Evolutionary conservation across 1,140 invertebrate genomes (phyloP).

Genomic region (Orchestia grillus): DNA sequence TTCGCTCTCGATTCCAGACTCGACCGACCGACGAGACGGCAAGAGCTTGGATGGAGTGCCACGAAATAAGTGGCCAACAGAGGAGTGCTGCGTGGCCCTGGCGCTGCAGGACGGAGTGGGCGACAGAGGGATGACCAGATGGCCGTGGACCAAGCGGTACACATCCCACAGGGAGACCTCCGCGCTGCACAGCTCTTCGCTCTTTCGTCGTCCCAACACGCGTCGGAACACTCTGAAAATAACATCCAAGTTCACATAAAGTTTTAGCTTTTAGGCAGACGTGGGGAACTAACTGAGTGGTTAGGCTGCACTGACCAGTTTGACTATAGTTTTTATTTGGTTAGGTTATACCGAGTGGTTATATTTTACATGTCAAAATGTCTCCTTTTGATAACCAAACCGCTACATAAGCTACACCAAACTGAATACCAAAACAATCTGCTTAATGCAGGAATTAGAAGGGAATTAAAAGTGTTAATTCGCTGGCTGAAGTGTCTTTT

Average conservation of each 20-base stretch:
- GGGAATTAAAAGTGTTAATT: too few species aligned
- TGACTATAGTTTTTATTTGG: too few species aligned
- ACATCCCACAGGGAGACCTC: constrained; percentile 38
- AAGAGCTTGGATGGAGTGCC: not conserved
- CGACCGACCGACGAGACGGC: not conserved
- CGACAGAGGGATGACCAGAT: not conserved
- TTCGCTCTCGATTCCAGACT: not conserved
- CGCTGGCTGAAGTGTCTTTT: too few species aligned
- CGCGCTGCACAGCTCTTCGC: constrained; percentile 23
- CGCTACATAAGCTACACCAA: too few species aligned
- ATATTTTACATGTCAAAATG: too few species aligned
- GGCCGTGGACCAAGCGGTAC: constrained; percentile 22
- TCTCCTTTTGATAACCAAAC: too few species aligned
- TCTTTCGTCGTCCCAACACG: constrained; percentile 4
- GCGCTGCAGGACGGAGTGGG: not conserved
- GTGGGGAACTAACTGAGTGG: too few species aligned
- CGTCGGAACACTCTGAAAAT: constrained; percentile 26
- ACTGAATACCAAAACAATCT: too few species aligned
- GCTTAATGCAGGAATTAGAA: too few species aligned
- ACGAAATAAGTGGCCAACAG: not conserved
- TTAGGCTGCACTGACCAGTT: too few species aligned
- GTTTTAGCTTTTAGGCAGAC: too few species aligned
- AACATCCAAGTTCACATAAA: not conserved
- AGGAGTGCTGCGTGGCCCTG: not conserved
- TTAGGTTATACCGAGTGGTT: too few species aligned